Evolutionary conservation across 1,140 invertebrate genomes (phyloP).

Genomic region (Tetragonula clypearis): DNA sequence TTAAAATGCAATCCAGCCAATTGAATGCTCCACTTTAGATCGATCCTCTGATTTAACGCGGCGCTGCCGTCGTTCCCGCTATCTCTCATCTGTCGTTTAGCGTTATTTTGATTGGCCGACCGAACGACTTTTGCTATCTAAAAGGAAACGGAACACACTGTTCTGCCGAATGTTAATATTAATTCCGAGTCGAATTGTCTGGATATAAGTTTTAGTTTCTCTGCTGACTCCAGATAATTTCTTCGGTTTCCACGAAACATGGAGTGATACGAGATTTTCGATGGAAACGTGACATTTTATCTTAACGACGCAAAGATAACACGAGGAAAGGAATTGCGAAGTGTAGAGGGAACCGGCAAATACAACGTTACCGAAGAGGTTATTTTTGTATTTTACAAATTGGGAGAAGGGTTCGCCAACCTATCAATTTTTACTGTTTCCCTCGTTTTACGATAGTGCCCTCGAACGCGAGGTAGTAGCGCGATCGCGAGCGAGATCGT

Average conservation of each 20-base stretch:
- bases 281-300: neutral
- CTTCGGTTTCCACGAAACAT: no score
- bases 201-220: neutral
- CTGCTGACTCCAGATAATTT: no score
- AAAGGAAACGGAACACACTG: neutral
- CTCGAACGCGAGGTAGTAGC: neutral
- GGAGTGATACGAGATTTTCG: neutral
- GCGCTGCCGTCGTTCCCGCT: neutral
- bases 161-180: neutral
- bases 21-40: constrained; percentile 26
- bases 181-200: neutral
- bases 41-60: constrained; percentile 18
- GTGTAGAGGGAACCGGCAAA: neutral
- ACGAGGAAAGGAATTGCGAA: neutral
- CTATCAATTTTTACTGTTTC: neutral
- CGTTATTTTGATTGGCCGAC: neutral
- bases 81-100: neutral
- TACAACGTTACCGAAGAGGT: neutral
- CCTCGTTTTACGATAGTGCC: neutral
- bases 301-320: neutral
- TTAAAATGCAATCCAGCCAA: constrained; percentile 41
- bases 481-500: neutral
- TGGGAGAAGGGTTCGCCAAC: no score
- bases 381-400: neutral
- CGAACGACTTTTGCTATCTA: no score